Evolutionary conservation across 2,113 vertebrate genomes (phyloP), one percentile per base, ranked within the genome.

Genomic region (Gymnobelideus leadbeateri): DNA sequence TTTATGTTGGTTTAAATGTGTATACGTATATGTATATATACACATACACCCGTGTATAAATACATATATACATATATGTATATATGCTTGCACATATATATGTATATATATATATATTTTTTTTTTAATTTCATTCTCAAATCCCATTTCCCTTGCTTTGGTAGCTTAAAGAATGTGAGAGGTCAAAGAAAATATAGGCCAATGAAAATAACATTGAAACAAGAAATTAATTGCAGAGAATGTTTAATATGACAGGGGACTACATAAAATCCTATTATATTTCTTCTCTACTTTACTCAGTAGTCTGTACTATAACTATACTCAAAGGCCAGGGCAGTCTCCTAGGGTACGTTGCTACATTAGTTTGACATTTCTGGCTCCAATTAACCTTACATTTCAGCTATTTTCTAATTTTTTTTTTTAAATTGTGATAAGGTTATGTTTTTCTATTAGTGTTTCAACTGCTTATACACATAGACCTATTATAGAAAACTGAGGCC

Each of bases 341-440:
- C 98, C 98, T 98, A 96, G 98, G 94, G 98, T 98, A 98, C 99
- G 99, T 98, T 98, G 98, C 98, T 98, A 98, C 99, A 99, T 99
- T 99, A 98, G 99, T 99, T 99, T 99, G 98, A 99, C 99, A 99
- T 99, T 99, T 99, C 98, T 99, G 98, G 98, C 99, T 99, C 98
- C 99, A 99, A 99, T 99, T 99, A 99, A 99, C 99, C 99, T 99
- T 99, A 99, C 98, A 98, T 99, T 98, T 98, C 98, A 98, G 98
- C 98, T 99, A 98, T 98, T 98, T 99, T 99, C 98, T 0, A 11
- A 98, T 0, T 96, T 97, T 98, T 98, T 98, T 98, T 98, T n/a
- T 98, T 98, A 77, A 98, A 98, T 98, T 98, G 97, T 77, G 93
- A 99, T 98, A 98, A 99, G 98, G 98, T 98, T 99, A 97, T 98